A percentile compares a stretch with the other conserved stretches of the same genome.
Evolutionary conservation across 1,140 invertebrate genomes (phyloP).

Genomic region (Drosophila athabasca): DNA sequence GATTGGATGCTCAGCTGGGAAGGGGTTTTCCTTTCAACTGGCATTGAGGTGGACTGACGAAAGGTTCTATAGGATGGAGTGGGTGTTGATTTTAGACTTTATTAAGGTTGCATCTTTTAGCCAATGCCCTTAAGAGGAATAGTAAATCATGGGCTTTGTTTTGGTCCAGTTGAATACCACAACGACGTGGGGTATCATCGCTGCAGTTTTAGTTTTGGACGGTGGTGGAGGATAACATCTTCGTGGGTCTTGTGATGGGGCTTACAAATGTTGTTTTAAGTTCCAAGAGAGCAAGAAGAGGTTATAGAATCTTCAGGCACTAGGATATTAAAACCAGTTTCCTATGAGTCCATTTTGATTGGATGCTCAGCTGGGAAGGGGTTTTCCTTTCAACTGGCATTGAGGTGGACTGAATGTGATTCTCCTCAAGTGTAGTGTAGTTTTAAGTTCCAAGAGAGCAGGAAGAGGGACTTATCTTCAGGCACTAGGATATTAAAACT

Average conservation of each 20-base stretch:
- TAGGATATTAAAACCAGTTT: constrained; percentile 31
- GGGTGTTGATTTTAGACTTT: constrained; percentile 46
- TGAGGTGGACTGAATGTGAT: constrained; percentile 23
- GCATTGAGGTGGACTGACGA: constrained; percentile 17
- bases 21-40: constrained; percentile 30
- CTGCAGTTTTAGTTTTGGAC: constrained; percentile 27
- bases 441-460: constrained; percentile 55
- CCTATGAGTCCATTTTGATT: constrained; percentile 25
- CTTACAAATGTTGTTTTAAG: constrained; percentile 17
- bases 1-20: constrained; percentile 35
- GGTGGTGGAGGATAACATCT: neutral
- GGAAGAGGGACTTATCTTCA: constrained; percentile 36
- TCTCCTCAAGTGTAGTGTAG: constrained; percentile 10
- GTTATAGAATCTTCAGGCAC: constrained; percentile 10
- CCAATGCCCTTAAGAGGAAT: constrained; percentile 71
- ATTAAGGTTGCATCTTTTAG: constrained; percentile 67
- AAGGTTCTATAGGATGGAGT: neutral
- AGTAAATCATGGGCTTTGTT: constrained; percentile 49
- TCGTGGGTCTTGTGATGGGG: neutral
- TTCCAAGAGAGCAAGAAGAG: constrained; percentile 27
- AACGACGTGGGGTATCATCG: constrained; percentile 25
- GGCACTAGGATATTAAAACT: constrained; percentile 68
- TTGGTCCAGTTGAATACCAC: constrained; percentile 59
- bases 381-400: constrained; percentile 11
- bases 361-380: neutral